phyloP scores from a whole-genome alignment of 2,888 invertebrate genomes.

The Agrilus biguttatus region DNA sequence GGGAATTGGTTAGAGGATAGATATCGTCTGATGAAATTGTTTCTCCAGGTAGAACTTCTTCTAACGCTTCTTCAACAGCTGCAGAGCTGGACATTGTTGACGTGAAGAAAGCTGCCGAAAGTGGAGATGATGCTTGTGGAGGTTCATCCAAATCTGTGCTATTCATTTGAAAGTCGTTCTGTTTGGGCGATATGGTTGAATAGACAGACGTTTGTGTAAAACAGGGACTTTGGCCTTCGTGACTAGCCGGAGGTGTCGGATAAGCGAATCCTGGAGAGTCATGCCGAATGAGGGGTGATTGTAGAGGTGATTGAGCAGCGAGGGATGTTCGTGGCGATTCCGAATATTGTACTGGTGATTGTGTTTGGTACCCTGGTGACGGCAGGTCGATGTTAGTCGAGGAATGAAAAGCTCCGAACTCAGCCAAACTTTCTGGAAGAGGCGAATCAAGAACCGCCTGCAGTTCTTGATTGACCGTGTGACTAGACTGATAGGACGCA shows the following conservation, averaged over 20 bases:
- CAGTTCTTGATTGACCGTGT: slow-evolving; percentile 53
- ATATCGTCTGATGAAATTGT: slow-evolving; percentile 42
- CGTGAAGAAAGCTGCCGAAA: slow-evolving; percentile 73
- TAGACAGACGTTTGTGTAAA: slow-evolving; percentile 28
- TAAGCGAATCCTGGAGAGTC: slow-evolving; percentile 68
- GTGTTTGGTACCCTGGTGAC: slow-evolving; percentile 30
- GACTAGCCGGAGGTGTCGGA: slow-evolving; percentile 79
- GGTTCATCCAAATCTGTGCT: slow-evolving; percentile 42
- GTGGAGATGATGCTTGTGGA: slow-evolving; percentile 63
- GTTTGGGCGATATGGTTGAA: slow-evolving; percentile 31
- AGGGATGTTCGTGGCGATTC: slow-evolving; percentile 31
- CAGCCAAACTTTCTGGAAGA: slow-evolving; percentile 63
- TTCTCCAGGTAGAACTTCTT: slow-evolving; percentile 71
- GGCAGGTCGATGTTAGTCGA: slow-evolving; percentile 29
- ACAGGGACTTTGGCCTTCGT: slow-evolving; percentile 60
- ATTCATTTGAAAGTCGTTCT: slow-evolving; percentile 25
- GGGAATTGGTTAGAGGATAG: slow-evolving; percentile 36
- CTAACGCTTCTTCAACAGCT: slow-evolving; percentile 73
- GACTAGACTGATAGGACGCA: slow-evolving; percentile 24
- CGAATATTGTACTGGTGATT: slow-evolving; percentile 28
- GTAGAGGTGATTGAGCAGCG: slow-evolving; percentile 44
- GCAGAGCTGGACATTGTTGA: slow-evolving; percentile 75
- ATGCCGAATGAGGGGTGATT: slow-evolving; percentile 45
- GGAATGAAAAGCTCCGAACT: slow-evolving; percentile 68
- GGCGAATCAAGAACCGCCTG: slow-evolving; percentile 67